Evolutionary conservation across 2,888 invertebrate genomes (phyloP).

Genomic region (Drosophila prolongata): DNA sequence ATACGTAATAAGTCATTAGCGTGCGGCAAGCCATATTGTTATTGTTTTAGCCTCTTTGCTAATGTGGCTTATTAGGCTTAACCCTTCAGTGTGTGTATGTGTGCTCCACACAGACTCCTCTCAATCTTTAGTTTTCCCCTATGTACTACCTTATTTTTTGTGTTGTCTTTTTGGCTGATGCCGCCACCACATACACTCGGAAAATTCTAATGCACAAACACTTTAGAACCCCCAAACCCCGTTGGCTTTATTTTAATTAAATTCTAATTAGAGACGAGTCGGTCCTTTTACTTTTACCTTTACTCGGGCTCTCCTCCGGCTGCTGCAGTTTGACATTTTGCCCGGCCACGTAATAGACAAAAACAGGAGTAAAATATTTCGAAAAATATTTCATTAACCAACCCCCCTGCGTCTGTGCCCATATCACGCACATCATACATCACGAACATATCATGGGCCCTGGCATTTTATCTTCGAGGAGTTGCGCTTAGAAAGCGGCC

Average conservation of each 20-base stretch:
- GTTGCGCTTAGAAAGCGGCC: conserved; percentile 42
- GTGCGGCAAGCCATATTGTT: conserved; percentile 36
- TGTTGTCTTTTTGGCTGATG: not conserved
- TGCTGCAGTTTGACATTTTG: conserved; percentile 76
- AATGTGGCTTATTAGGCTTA: conserved; percentile 80
- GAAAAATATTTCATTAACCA: conserved; percentile 75
- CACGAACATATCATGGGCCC: conserved; percentile 1
- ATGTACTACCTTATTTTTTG: not conserved
- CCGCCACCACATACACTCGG: not conserved
- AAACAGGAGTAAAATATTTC: conserved; percentile 69
- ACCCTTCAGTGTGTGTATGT: conserved; percentile 15
- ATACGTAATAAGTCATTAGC: conserved; percentile 81
- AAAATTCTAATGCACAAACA: conserved; percentile 25
- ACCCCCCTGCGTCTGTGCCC: not conserved
- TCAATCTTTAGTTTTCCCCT: conserved; percentile 18
- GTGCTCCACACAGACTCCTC: not conserved
- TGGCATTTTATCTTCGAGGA: conserved; percentile 32
- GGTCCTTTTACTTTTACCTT: conserved; percentile 37
- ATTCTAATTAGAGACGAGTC: conserved; percentile 81
- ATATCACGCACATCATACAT: conserved; percentile 6
- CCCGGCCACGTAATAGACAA: conserved; percentile 72
- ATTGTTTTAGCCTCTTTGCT: conserved; percentile 57
- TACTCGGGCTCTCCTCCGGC: conserved; percentile 33
- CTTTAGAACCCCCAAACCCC: conserved; percentile 7
- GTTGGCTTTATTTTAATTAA: conserved; percentile 80